Percentiles rank a stretch among this genome's conserved stretches.
Conservation (phyloP, 2,888 invertebrate species). For the Philopedon plagiatum region DNA sequence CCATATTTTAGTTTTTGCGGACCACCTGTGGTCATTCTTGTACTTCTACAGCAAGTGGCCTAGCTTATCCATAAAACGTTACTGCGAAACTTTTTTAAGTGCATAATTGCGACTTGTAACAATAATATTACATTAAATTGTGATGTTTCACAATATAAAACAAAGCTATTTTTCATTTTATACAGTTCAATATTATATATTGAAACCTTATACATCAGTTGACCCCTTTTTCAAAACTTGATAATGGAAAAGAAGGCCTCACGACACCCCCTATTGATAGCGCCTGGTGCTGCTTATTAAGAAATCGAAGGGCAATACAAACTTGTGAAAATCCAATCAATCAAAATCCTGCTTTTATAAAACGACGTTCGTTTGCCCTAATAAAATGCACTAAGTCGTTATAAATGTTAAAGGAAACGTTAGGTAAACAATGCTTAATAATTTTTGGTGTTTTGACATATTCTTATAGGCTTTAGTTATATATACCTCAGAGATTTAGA, state of each 20-base stretch:
- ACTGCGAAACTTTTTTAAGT: too few relatives aligned
- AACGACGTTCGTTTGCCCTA: conserved; percentile 14
- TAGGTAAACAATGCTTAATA: conserved; percentile 3
- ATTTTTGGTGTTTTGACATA: background rate
- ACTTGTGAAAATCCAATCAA: conserved; percentile 22
- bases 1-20: too few relatives aligned
- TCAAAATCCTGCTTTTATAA: conserved; percentile 4
- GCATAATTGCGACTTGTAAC: too few relatives aligned
- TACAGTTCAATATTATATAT: background rate
- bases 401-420: conserved; percentile 9
- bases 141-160: too few relatives aligned
- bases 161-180: too few relatives aligned
- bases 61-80: too few relatives aligned
- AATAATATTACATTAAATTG: too few relatives aligned
- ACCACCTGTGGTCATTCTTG: too few relatives aligned
- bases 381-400: conserved; percentile 11
- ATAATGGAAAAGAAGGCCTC: background rate
- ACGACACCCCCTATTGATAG: conserved; percentile 6
- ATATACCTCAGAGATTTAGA: too few relatives aligned
- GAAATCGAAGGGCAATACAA: background rate
- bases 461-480: conserved; percentile 3
- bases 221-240: background rate
- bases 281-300: conserved; percentile 12
- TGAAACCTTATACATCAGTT: background rate
- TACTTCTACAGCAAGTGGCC: too few relatives aligned